Evolutionary conservation across 37 sponge, comb jelly and placozoan species (phyloP).

Genomic region (Geodia barretti): DNA sequence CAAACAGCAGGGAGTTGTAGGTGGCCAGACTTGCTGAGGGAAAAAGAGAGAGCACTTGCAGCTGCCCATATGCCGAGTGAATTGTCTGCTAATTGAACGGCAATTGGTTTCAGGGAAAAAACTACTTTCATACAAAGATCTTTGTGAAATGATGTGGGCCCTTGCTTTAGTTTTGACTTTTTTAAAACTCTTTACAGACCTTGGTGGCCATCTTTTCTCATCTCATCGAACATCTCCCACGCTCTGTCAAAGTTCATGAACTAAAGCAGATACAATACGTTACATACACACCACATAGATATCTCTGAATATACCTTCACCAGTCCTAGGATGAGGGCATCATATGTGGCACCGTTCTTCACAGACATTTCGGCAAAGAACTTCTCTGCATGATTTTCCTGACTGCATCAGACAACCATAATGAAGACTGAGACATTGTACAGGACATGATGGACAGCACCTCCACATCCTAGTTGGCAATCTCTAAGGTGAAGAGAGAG

Average conservation of each 20-base stretch:
- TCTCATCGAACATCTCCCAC: constrained; percentile 44
- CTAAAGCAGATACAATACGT: constrained; percentile 2
- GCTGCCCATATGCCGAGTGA: too few species aligned
- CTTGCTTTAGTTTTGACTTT: too few species aligned
- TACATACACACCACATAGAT: not conserved
- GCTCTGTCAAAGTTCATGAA: constrained; percentile 38
- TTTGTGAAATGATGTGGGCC: too few species aligned
- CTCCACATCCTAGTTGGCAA: too few species aligned
- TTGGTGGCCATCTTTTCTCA: constrained; percentile 41
- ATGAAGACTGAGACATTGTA: not conserved
- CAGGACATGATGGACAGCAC: not conserved
- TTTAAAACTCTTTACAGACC: too few species aligned
- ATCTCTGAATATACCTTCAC: constrained; percentile 46
- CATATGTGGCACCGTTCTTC: constrained; percentile 74
- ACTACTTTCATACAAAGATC: too few species aligned
- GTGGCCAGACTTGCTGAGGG: constrained; percentile 16
- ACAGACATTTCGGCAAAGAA: constrained; percentile 55
- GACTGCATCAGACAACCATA: not conserved
- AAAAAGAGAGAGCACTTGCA: too few species aligned
- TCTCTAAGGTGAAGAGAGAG: too few species aligned
- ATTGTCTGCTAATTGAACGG: too few species aligned
- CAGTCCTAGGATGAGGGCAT: constrained; percentile 69
- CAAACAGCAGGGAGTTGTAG: constrained; percentile 21
- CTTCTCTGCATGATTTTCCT: constrained; percentile 49
- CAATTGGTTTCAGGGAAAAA: too few species aligned